Base-by-base conservation (phyloP, 2,113 vertebrate species). In the Electrona antarctica region DNA sequence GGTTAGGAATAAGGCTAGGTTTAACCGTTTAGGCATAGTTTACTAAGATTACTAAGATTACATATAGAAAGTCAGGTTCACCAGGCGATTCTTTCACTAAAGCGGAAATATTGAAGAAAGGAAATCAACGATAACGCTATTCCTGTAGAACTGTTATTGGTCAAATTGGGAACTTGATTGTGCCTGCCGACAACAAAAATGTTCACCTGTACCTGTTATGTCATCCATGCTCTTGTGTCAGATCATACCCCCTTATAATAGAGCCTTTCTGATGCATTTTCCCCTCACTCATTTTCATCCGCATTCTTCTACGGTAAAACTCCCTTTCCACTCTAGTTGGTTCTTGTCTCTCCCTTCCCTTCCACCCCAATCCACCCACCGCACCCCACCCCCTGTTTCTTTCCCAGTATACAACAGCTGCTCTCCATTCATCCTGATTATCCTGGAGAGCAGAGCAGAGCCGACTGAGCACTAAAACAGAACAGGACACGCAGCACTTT, bases 351-450 rank as follows among this genome's bases (percentile, higher is more conserved):
- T 70, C 58, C 47, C 60, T 45, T 15, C 28, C 10, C 14, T 5
- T 13, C n/a, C 54, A 8, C 54, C 14, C 15, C 33, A 10, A 29
- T 33, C 11, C 13, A 50, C 57, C n/a, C 46, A 41, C 47, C 13
- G 33, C 33, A 41, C 46, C 28, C 0, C 12, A 21, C 21, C 7
- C 52, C 7, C 12, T 13, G 4, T 46, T 21, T 57, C 46, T 15
- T 14, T 47, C 46, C 60, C 14, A 11, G 49, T 76, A 66, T 71
- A 71, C 79, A 78, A 85, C 48, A 89, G 87, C 85, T 89, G 88
- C 86, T 89, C 85, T 81, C 83, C 80, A 88, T 89, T 89, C 81
- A 56, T 81, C 71, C 83, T 86, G 80, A 88, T 88, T 90, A 87
- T 84, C 67, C 68, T 21, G 52, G 69, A 82, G 71, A 87, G 73